These are phyloP conservation scores for Clavelina lepadiformis DNA, from an alignment of 23 tunicate species.

Conservation along the genomic window DNA sequence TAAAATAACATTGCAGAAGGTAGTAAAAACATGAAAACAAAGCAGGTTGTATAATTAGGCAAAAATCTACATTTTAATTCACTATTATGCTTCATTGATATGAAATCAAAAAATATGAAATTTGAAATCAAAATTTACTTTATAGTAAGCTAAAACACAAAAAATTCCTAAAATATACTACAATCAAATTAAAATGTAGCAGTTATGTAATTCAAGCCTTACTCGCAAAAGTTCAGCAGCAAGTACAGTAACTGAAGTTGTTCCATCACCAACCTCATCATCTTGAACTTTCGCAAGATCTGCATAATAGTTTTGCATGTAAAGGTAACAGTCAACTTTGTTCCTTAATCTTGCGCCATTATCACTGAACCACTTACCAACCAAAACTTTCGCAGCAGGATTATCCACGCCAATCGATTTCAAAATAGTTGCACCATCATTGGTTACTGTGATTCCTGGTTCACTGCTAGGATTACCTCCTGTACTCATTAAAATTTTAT, in stretches of 20 bases:
- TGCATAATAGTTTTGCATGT: background rate
- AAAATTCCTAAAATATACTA: too few relatives aligned
- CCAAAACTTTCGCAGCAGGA: slow-evolving; percentile 97
- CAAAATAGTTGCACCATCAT: slow-evolving; percentile 99
- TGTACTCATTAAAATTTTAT: slow-evolving; percentile 85
- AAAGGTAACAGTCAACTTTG: background rate
- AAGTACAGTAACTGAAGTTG: slow-evolving; percentile 98
- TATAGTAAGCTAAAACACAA: too few relatives aligned
- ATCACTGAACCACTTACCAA: background rate
- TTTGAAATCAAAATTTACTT: too few relatives aligned
- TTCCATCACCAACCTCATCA: slow-evolving; percentile 99
- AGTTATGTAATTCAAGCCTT: too few relatives aligned
- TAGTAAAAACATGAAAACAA: too few relatives aligned
- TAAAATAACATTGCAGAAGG: too few relatives aligned
- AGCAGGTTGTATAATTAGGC: too few relatives aligned
- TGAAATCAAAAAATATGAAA: background rate
- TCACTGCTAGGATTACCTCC: slow-evolving; percentile 41
- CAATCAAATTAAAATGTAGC: background rate
- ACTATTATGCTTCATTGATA: background rate
- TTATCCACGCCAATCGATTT: slow-evolving; percentile 94
- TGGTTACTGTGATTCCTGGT: slow-evolving; percentile 90
- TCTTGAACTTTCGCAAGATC: slow-evolving; percentile 93
- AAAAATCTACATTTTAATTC: too few relatives aligned
- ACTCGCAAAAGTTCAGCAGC: slow-evolving; percentile 93
- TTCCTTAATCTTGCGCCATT: background rate